Evolutionary conservation across 2,888 invertebrate genomes (phyloP), one percentile per base, ranked within the genome.

Genomic region (Tenthredo mesomela): DNA sequence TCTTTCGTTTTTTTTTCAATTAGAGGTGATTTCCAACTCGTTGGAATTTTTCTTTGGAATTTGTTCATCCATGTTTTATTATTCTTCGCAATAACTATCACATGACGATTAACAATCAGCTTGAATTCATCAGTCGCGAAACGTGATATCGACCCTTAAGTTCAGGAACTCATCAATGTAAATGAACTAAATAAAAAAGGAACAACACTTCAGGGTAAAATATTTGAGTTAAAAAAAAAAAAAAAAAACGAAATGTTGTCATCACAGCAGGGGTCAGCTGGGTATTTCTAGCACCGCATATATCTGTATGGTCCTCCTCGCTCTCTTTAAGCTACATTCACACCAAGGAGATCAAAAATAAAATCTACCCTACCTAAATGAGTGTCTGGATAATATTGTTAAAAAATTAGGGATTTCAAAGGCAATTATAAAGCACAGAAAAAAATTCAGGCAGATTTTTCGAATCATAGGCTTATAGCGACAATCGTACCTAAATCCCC

Each of bases 221-320:
- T 77, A 54, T 54, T 54, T 29, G 7, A 67, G 33, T 21, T n/a
- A 54, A 29, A 6, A 40, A 18, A 33, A 29, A 15, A 40, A 40
- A 18, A 33, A 29, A 15, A 40, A 18, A 54, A 77, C 3, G 15
- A 33, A 54, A 54, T 33, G 29, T 12, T n/a, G 50, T 18, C 54
- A 12, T 54, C 50, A 50, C 29, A 33, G 12, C n/a, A 18, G 5
- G 33, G 77, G 77, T 77, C 50, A 54, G 54, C 29, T 77, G 33
- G 18, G 54, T 54, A 77, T 77, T 77, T 77, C 77, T 21, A 29
- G 77, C 29, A 29, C 33, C 33, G 65, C 21, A 15, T 61, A 33
- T 29, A n/a, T 61, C 10, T 61, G 12, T 7, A 33, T 25, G 43
- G 71, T 43, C n/a, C 29, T 73, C 71, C 12, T 25, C 75, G 43